A percentile compares a stretch with the other conserved stretches of the same genome.
Evolutionary conservation across 2,113 vertebrate genomes (phyloP).

Genomic region (Etheostoma spectabile): DNA sequence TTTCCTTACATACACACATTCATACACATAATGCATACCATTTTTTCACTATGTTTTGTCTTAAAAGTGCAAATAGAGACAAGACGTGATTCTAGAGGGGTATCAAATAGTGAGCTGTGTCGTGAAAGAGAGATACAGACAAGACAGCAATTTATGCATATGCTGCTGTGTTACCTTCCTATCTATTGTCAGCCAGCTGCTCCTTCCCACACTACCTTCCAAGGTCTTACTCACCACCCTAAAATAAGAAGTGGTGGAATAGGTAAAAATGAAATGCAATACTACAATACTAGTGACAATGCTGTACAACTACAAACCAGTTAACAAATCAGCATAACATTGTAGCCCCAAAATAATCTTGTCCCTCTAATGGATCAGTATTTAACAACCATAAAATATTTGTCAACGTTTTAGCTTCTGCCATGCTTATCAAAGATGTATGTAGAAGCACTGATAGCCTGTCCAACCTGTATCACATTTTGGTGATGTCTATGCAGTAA

Average conservation of each 20-base stretch:
- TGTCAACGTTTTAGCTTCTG: not conserved
- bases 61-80: not conserved
- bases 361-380: not conserved
- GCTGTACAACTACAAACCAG: not conserved
- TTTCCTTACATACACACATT: not conserved
- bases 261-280: constrained; percentile 7
- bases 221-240: constrained; percentile 41
- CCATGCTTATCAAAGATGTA: constrained; percentile 2
- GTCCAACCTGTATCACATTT: not conserved
- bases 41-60: not conserved
- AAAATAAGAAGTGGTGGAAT: constrained; percentile 15
- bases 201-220: constrained; percentile 58
- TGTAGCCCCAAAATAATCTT: not conserved
- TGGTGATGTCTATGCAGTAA: not conserved
- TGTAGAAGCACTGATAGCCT: not conserved
- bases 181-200: constrained; percentile 59
- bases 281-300: not conserved
- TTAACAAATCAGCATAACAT: not conserved
- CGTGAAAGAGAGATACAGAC: not conserved
- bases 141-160: not conserved
- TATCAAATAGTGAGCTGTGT: not conserved
- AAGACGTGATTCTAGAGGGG: not conserved
- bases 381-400: not conserved
- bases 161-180: constrained; percentile 17
- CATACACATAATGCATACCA: not conserved